Evolutionary conservation across 2,113 vertebrate genomes (phyloP), one percentile per base, ranked within the genome.

Genomic region (Calidris pygmaea): DNA sequence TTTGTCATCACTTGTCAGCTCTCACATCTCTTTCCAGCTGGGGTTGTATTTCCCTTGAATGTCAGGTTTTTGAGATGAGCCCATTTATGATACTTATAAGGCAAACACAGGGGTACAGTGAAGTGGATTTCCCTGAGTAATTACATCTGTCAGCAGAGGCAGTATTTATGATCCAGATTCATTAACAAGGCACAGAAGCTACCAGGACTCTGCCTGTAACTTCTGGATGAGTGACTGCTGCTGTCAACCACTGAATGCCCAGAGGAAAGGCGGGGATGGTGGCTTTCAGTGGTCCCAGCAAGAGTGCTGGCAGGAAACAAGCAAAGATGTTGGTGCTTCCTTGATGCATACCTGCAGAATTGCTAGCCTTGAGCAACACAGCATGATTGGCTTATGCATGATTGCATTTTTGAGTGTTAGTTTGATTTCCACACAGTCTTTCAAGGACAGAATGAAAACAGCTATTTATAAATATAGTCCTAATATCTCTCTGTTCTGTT

Each of bases 101-200:
- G 52, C 74, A 95, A 95, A 66, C 62, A 77, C 71, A 91, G 59
- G 27, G 47, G 45, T 89, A 75, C 77, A 87, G 67, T 84, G 52
- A 93, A 91, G 74, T 89, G 35, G 74, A 95, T 97, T 95, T 95
- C 76, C 80, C 76, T 95, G 94, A 97, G 67, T 96, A 96, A 96
- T 96, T 95, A 89, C 48, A 72, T 83, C 67, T 95, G 93, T 94
- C 94, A 95, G 35, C 43, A 93, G 89, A 39, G 41, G 32, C 70
- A 85, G 30, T 80, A 81, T 92, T 95, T 90, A 90, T 89, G 78
- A 95, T 84, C 73, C 45, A 78, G 72, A 58, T 85, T 92, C 80
- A 95, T 93, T 94, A 95, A 83, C 26, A 83, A 60, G 78, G 75
- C 47, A 71, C 22, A 75, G 83, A 87, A 90, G 14, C 32, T 87